Evolutionary conservation across 1,140 invertebrate genomes (phyloP).

Genomic region (Drosophila mauritiana): DNA sequence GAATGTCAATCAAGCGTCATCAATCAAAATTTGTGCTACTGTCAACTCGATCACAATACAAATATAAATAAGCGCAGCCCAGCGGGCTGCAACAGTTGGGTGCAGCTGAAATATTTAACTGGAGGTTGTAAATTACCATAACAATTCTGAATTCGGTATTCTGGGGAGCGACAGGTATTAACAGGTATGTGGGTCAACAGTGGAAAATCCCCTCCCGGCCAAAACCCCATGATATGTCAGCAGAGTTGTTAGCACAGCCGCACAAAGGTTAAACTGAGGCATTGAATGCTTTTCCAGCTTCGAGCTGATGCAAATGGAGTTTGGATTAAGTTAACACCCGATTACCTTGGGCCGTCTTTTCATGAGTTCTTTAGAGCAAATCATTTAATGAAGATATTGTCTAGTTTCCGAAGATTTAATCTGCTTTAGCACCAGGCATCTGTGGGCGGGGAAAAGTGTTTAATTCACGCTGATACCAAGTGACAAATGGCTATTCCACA

Average conservation of each 20-base stretch:
- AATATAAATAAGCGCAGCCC: slow-evolving; percentile 48
- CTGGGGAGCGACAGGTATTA: slow-evolving; percentile 43
- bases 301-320: slow-evolving; percentile 17
- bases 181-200: slow-evolving; percentile 69
- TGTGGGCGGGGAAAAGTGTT: slow-evolving; percentile 23
- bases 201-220: slow-evolving; percentile 41
- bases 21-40: slow-evolving; percentile 80
- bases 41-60: slow-evolving; percentile 68
- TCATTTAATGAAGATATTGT: slow-evolving; percentile 47
- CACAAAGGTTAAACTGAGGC: slow-evolving; percentile 33
- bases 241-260: slow-evolving; percentile 36
- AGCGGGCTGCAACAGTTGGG: slow-evolving; percentile 56
- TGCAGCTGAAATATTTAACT: slow-evolving; percentile 66
- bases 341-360: slow-evolving; percentile 27
- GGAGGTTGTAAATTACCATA: slow-evolving; percentile 77
- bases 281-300: slow-evolving; percentile 4
- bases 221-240: slow-evolving; percentile 28
- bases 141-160: slow-evolving; percentile 54
- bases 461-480: slow-evolving; percentile 22
- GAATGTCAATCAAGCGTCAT: slow-evolving; percentile 79
- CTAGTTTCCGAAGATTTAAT: slow-evolving; percentile 17
- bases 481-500: slow-evolving; percentile 27
- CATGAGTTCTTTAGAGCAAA: slow-evolving; percentile 7
- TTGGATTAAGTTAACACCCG: slow-evolving; percentile 37
- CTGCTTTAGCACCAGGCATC: background rate